Conservation (phyloP, 2,888 invertebrate genomes). For the Uropetala carovei region DNA sequence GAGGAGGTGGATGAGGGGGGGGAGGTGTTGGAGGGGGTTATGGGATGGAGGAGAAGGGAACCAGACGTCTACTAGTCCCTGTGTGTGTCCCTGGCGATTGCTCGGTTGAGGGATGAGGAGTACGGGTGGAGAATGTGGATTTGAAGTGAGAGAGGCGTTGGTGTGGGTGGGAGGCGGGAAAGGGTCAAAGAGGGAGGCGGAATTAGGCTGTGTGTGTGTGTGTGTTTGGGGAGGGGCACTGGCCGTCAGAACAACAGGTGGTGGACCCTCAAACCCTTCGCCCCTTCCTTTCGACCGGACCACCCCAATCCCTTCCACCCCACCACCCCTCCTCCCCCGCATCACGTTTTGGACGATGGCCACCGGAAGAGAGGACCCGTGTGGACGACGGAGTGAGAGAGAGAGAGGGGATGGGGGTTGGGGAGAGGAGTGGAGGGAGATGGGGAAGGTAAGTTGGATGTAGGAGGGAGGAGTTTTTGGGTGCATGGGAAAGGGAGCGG, state of each 20-base stretch:
- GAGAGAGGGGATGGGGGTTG: not conserved
- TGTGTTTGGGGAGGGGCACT: constrained; percentile 42
- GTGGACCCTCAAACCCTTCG: constrained; percentile 24
- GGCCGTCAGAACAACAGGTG: constrained; percentile 62
- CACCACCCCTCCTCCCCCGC: not conserved
- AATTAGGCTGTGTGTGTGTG: not conserved
- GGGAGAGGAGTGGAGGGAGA: not conserved
- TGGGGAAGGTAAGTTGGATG: not conserved
- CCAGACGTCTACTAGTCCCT: too few relatives aligned
- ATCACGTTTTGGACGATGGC: constrained; percentile 38
- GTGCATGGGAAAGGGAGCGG: not conserved
- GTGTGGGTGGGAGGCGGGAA: too few relatives aligned
- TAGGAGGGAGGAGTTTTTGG: not conserved
- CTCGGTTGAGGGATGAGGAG: too few relatives aligned
- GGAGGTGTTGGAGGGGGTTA: too few relatives aligned
- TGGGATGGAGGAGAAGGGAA: too few relatives aligned
- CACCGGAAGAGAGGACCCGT: constrained; percentile 12
- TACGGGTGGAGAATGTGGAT: too few relatives aligned
- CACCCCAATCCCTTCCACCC: not conserved
- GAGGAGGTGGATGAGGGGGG: not conserved
- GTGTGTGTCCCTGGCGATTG: too few relatives aligned
- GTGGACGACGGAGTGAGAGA: not conserved
- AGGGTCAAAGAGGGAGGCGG: too few relatives aligned
- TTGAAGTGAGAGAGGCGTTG: too few relatives aligned
- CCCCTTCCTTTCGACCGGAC: not conserved